Evolutionary conservation across 2,797 vertebrate species (phyloP).

Genomic region (Poecile montanus): DNA sequence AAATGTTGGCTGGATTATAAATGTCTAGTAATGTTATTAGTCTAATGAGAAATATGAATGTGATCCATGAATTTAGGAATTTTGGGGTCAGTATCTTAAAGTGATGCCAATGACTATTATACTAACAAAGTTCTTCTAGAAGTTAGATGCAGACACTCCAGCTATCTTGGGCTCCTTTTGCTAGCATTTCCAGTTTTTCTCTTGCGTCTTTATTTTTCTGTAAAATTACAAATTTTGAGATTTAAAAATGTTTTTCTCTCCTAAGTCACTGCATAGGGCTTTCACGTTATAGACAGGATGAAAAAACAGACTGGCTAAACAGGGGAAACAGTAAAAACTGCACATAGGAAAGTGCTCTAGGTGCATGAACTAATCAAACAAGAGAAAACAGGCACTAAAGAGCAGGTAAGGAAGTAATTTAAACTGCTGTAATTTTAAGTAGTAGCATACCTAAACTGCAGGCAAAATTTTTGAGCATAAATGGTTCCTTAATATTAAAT

Average conservation of each 20-base stretch:
- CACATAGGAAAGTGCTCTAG: neutral
- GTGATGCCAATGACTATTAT: neutral
- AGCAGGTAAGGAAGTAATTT: slow-evolving; percentile 8
- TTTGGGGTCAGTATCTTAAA: neutral
- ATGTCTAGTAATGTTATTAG: neutral
- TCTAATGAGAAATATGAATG: neutral
- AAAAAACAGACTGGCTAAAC: neutral
- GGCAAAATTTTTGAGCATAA: neutral
- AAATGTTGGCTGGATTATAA: neutral
- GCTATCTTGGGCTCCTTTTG: neutral
- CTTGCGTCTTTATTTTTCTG: neutral
- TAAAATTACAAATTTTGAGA: neutral
- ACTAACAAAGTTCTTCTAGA: neutral
- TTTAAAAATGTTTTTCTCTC: neutral
- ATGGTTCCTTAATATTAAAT: neutral
- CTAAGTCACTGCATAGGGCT: neutral
- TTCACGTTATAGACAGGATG: neutral
- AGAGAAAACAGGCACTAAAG: neutral
- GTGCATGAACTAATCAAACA: slow-evolving; percentile 8
- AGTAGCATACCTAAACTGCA: neutral
- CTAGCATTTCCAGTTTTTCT: neutral
- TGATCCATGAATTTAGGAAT: neutral
- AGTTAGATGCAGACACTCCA: neutral
- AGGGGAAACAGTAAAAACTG: slow-evolving; percentile 13
- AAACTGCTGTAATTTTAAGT: neutral